Evolutionary conservation across 2,113 vertebrate genomes (phyloP).

Genomic region (Salminus brasiliensis): DNA sequence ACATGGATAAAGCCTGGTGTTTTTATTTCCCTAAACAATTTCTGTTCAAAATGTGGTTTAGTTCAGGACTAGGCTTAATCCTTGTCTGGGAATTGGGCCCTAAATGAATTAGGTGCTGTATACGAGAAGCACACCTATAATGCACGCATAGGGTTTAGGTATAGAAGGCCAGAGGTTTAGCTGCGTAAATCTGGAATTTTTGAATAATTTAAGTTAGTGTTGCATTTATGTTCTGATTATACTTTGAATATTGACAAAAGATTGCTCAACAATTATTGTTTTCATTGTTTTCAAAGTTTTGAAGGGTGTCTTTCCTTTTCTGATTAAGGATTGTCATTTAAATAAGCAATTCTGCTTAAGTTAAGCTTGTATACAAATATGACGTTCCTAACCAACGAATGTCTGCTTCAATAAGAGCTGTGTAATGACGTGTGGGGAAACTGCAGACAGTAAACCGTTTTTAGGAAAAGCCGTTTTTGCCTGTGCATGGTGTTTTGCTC

Average conservation of each 20-base stretch:
- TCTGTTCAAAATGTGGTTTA: too few relatives aligned
- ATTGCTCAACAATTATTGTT: neutral
- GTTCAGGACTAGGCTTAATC: too few relatives aligned
- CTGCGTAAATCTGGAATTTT: too few relatives aligned
- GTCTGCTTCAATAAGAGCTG: neutral
- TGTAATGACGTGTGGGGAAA: neutral
- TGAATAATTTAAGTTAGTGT: too few relatives aligned
- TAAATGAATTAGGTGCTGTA: neutral
- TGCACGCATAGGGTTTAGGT: neutral
- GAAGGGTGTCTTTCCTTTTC: neutral
- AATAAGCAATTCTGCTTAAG: neutral
- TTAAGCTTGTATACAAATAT: neutral
- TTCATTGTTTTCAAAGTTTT: neutral
- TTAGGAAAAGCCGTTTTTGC: neutral
- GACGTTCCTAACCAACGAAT: neutral
- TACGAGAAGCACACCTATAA: neutral
- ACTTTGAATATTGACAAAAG: neutral
- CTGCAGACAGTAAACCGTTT: neutral
- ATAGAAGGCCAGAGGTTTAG: too few relatives aligned
- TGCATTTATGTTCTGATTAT: neutral
- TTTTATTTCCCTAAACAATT: too few relatives aligned
- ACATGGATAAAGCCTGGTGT: too few relatives aligned
- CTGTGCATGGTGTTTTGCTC: neutral
- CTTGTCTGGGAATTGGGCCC: too few relatives aligned
- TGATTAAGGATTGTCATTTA: neutral